Evolutionary conservation across 2,888 invertebrate genomes (phyloP), one percentile per base, ranked within the genome.

Genomic region (Calliphora vomitoria): DNA sequence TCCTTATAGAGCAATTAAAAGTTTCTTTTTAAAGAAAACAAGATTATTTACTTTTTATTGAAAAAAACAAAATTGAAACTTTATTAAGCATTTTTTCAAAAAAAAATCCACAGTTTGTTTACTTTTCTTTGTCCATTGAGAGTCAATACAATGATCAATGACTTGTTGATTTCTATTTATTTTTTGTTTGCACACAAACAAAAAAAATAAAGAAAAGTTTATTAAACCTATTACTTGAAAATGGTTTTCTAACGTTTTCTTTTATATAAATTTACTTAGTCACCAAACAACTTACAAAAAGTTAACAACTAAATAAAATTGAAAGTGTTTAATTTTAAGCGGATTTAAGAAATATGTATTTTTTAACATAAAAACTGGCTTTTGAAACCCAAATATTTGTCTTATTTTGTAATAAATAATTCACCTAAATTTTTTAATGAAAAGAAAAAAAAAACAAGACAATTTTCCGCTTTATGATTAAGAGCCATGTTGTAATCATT

Each of bases 1-100:
- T 76, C 69, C 62, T 44, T 44, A 69, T 62, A n/a, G 50, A 69
- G 75, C 69, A 80, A 69, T 85, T 85, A 80, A 25, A 69, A 85
- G 38, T 74, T 53, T 50, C 4, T 68, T 60, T 68, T 68, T 66
- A 47, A 31, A 75, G 10, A 47, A 60, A 58, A 74, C n/a, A 25
- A 71, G 15, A 62, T 71, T 69, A 79, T 78, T 55, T 10, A 25
- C 44, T 31, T 41, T 15, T 35, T 53, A 35, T 13, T 13, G n/a
- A 25, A 18, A 35, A 35, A 11, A 47, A 47, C 1, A 50, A 50
- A 15, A 25, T 25, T 25, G 25, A 53, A 66, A 25, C n/a, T 10
- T 47, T 50, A 20, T 58, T 58, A 58, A 58, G 11, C 25, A 58
- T 58, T 25, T 11, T 1, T 25, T 58, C 13, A 53, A 31, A 44